Evolutionary conservation across 2,888 invertebrate genomes (phyloP).

Genomic region (Ophioninae sp.): DNA sequence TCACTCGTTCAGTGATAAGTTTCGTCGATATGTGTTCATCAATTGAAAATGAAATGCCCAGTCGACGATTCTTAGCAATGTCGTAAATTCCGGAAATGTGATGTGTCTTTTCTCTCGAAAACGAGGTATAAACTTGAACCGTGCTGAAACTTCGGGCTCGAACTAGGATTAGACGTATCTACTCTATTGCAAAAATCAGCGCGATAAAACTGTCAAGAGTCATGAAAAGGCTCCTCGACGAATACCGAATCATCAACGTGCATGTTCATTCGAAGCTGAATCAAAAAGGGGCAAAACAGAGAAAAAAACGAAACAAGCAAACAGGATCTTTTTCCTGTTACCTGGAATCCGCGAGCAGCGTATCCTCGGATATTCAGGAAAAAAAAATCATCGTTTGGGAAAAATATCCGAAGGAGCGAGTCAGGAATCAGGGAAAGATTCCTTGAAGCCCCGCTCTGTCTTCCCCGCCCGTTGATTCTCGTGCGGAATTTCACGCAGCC

Average conservation of each 20-base stretch:
- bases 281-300: background rate
- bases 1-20: too few relatives aligned
- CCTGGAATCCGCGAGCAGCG: constrained; percentile 39
- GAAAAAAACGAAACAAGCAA: constrained; percentile 17
- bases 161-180: background rate
- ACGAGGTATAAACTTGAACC: background rate
- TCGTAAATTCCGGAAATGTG: background rate
- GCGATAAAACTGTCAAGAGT: background rate
- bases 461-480: background rate
- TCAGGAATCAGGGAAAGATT: constrained; percentile 33
- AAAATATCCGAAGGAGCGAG: constrained; percentile 13
- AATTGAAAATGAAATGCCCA: background rate
- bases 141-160: background rate
- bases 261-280: constrained; percentile 15
- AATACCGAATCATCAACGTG: constrained; percentile 4
- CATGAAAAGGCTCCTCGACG: constrained; percentile 11
- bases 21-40: too few relatives aligned
- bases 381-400: constrained; percentile 1
- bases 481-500: constrained; percentile 27
- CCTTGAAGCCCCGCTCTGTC: background rate
- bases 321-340: constrained; percentile 34
- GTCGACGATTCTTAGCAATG: background rate
- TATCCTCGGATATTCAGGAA: constrained; percentile 15
- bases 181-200: background rate
- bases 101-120: background rate